phyloP scores from a whole-genome alignment of 1,140 invertebrate species.

The Lasioglossum albipes region DNA sequence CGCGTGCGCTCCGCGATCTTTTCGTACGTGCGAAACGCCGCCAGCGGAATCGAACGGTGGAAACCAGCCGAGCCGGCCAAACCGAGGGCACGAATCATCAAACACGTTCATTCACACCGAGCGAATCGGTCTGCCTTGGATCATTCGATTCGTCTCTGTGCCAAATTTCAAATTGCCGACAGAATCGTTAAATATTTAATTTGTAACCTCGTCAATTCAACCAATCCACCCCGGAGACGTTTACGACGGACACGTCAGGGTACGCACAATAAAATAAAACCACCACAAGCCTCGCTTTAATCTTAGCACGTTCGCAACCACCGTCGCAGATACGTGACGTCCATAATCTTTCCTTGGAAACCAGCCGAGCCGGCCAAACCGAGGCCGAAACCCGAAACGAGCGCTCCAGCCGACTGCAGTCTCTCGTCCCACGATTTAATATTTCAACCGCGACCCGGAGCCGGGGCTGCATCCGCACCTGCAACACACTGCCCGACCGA shows the following conservation, averaged over 20 bases:
- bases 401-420: background rate
- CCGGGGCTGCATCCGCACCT: too few species aligned
- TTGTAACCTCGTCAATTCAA: too few species aligned
- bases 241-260: too few species aligned
- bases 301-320: background rate
- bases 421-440: background rate
- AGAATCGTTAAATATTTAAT: too few species aligned
- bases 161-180: too few species aligned
- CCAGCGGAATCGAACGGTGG: conserved; percentile 19
- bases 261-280: background rate
- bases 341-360: background rate
- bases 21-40: background rate
- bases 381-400: background rate
- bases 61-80: background rate
- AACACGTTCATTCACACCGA: too few species aligned
- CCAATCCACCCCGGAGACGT: too few species aligned
- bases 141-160: too few species aligned
- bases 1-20: conserved; percentile 37
- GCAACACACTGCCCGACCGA: too few species aligned
- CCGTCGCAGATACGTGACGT: too few species aligned
- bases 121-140: too few species aligned
- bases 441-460: background rate
- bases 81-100: too few species aligned
- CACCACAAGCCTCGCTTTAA: background rate
- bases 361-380: background rate